phyloP scores from a whole-genome alignment of 2,888 invertebrate species.

The Temnothorax ravouxi region DNA sequence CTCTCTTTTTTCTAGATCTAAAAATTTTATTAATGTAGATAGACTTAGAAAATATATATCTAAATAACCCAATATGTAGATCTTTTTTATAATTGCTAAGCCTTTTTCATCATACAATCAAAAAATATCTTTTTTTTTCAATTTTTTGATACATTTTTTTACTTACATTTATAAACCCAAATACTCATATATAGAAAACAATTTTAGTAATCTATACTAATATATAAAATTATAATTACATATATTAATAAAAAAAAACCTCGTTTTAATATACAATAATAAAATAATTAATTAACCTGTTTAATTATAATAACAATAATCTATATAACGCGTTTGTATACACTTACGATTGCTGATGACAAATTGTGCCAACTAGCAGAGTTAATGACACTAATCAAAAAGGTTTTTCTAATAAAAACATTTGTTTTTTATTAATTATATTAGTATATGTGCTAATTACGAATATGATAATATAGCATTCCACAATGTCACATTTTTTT shows the following conservation, averaged over 20 bases:
- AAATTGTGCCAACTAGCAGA: not conserved
- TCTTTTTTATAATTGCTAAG: not conserved
- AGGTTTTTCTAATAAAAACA: too few relatives aligned
- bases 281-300: not conserved
- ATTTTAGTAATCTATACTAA: not conserved
- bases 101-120: not conserved
- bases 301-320: not conserved
- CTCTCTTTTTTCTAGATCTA: not conserved
- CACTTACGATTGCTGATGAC: not conserved
- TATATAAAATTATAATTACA: not conserved
- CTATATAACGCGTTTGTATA: not conserved
- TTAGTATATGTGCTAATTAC: too few relatives aligned
- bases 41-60: not conserved
- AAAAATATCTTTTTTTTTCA: not conserved
- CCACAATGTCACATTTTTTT: too few relatives aligned
- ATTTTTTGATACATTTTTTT: not conserved
- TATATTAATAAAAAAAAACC: not conserved
- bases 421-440: too few relatives aligned
- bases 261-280: not conserved
- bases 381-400: not conserved
- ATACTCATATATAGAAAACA: too few relatives aligned
- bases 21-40: not conserved
- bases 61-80: not conserved
- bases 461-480: too few relatives aligned
- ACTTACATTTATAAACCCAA: not conserved